Percentiles rank a stretch among this genome's conserved stretches.
Evolutionary conservation across 2,888 invertebrate genomes (phyloP).

Genomic region (Argyresthia goedartella): DNA sequence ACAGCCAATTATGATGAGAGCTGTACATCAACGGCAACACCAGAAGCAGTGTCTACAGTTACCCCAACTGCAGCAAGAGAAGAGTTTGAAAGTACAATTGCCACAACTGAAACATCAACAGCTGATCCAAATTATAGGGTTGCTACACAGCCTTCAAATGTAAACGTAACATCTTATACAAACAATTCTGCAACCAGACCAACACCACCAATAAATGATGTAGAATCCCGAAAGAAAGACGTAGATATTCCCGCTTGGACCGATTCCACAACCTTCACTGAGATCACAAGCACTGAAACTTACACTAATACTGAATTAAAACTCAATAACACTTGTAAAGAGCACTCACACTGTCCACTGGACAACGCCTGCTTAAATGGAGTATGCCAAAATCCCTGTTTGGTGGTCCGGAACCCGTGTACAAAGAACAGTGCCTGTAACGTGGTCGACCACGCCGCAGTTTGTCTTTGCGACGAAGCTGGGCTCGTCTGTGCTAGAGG

Average conservation of each 20-base stretch:
- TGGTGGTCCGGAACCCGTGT: slow-evolving; percentile 59
- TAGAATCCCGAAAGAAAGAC: slow-evolving; percentile 41
- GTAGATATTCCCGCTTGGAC: slow-evolving; percentile 60
- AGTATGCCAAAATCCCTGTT: slow-evolving; percentile 76
- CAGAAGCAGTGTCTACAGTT: not conserved
- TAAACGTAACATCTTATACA: too few relatives aligned
- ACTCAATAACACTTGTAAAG: slow-evolving; percentile 63
- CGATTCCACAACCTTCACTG: slow-evolving; percentile 41
- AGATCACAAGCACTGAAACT: slow-evolving; percentile 50
- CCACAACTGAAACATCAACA: not conserved
- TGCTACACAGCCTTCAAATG: too few relatives aligned
- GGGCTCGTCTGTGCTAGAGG: slow-evolving; percentile 74
- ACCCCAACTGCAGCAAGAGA: not conserved
- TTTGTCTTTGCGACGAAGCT: slow-evolving; percentile 74
- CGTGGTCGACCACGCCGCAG: slow-evolving; percentile 73
- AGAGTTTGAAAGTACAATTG: not conserved
- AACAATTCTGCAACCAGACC: too few relatives aligned
- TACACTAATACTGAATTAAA: slow-evolving; percentile 24
- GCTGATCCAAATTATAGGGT: not conserved
- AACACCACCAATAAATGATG: not conserved
- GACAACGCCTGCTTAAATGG: slow-evolving; percentile 74
- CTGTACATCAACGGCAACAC: not conserved
- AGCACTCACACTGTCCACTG: slow-evolving; percentile 73
- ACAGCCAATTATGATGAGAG: too few relatives aligned
- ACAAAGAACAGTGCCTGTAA: slow-evolving; percentile 73